Percentiles rank a stretch among this genome's conserved stretches.
These are phyloP conservation scores for Sparus aurata DNA, from an alignment of 2,797 vertebrate genomes.

Conservation along the genomic window DNA sequence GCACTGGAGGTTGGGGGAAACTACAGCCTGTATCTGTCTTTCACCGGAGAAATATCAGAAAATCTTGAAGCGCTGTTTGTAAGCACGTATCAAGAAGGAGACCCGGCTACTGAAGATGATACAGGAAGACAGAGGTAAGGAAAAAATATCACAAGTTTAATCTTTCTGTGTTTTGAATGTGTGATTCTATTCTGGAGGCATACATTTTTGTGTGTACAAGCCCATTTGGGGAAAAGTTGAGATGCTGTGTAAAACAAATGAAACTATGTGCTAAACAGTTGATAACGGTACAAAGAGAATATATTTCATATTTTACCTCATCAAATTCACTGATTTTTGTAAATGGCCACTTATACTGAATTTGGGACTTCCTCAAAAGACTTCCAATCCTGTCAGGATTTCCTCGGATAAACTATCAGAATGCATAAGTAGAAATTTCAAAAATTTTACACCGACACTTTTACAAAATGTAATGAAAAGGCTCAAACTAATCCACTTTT, in stretches of 20 bases:
- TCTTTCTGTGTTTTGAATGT: background rate
- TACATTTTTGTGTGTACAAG: no score
- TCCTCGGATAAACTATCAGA: background rate
- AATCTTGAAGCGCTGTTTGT: slow-evolving; percentile 67
- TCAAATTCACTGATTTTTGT: no score
- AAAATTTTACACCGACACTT: background rate
- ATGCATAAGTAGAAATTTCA: background rate
- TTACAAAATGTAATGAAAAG: background rate
- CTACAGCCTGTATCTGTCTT: slow-evolving; percentile 79
- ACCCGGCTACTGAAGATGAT: slow-evolving; percentile 2
- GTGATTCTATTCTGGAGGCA: background rate
- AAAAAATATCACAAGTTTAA: background rate
- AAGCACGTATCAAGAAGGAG: slow-evolving; percentile 71
- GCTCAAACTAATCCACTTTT: background rate
- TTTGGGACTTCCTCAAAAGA: no score
- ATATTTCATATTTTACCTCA: no score
- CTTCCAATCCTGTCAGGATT: background rate
- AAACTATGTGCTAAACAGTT: no score
- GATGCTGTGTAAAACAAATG: no score
- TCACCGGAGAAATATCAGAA: slow-evolving; percentile 66
- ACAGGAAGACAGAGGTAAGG: slow-evolving; percentile 54
- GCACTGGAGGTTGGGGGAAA: slow-evolving; percentile 45
- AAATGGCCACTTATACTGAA: no score
- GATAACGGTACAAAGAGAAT: no score
- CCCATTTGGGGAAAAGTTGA: no score